Conservation (phyloP, 1,140 invertebrate genomes). For the Trypoxylus dichotomus region DNA sequence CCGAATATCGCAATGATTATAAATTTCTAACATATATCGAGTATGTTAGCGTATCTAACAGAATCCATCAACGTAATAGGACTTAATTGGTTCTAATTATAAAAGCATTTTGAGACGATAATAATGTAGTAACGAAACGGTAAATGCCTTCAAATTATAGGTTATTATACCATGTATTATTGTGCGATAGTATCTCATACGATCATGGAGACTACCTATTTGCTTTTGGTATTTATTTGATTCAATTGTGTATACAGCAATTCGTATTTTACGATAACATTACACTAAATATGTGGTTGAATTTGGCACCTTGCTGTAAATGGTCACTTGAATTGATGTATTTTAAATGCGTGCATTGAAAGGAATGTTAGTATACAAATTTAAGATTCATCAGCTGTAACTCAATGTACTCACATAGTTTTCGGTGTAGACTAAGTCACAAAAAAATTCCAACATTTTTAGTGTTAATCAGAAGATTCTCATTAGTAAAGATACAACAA, state of each 20-base stretch:
- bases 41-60: not conserved
- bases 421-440: not conserved
- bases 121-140: not conserved
- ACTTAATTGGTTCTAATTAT: not conserved
- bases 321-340: not conserved
- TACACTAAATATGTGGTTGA: no score
- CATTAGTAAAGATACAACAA: constrained; percentile 5
- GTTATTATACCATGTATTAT: not conserved
- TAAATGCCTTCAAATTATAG: not conserved
- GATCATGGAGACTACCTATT: not conserved
- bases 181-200: not conserved
- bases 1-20: not conserved
- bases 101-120: not conserved
- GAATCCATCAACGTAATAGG: not conserved
- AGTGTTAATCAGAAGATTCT: constrained; percentile 25
- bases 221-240: not conserved
- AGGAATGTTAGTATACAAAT: not conserved
- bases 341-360: not conserved
- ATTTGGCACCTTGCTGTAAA: no score
- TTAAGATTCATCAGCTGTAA: not conserved
- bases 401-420: not conserved
- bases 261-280: no score
- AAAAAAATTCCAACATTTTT: not conserved
- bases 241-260: no score
- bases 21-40: not conserved